These are phyloP conservation scores for Scomber japonicus DNA, from an alignment of 2,113 vertebrate species.

Conservation along the genomic window DNA sequence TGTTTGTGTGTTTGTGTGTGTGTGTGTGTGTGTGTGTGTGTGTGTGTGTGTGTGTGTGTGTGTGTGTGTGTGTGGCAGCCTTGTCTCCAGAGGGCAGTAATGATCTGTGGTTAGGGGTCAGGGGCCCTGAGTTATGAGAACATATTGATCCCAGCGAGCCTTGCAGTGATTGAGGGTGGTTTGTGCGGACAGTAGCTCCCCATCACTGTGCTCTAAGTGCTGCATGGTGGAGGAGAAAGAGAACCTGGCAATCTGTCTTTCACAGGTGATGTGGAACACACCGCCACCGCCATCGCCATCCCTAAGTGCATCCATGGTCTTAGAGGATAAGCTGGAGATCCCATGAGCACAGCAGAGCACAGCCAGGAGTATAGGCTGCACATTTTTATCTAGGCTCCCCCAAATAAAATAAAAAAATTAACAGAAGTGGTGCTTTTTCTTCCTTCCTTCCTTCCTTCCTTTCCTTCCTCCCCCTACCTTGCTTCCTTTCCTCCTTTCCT, in stretches of 20 bases:
- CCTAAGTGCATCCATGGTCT: background rate
- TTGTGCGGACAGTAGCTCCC: conserved; percentile 48
- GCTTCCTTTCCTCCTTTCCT: too few relatives aligned
- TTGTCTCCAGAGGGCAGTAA: conserved; percentile 46
- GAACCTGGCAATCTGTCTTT: background rate
- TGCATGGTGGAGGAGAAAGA: background rate
- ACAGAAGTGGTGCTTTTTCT: background rate
- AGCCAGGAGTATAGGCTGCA: background rate
- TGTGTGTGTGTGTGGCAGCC: conserved; percentile 6
- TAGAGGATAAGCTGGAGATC: background rate
- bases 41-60: background rate
- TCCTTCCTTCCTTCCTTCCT: too few relatives aligned
- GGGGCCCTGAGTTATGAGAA: conserved; percentile 54
- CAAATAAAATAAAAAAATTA: background rate
- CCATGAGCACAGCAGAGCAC: rapidly evolving
- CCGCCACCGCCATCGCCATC: rapidly evolving
- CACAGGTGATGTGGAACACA: background rate
- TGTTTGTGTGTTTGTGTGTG: background rate
- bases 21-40: conserved; percentile 25
- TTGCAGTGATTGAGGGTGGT: conserved; percentile 59
- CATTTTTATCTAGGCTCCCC: background rate
- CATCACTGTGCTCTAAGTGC: background rate
- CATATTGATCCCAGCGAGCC: conserved; percentile 58
- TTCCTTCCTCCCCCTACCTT: too few relatives aligned
- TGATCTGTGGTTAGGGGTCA: conserved; percentile 60